Base-by-base conservation (phyloP, 1,140 invertebrate species). In the Lysiphlebus fabarum region DNA sequence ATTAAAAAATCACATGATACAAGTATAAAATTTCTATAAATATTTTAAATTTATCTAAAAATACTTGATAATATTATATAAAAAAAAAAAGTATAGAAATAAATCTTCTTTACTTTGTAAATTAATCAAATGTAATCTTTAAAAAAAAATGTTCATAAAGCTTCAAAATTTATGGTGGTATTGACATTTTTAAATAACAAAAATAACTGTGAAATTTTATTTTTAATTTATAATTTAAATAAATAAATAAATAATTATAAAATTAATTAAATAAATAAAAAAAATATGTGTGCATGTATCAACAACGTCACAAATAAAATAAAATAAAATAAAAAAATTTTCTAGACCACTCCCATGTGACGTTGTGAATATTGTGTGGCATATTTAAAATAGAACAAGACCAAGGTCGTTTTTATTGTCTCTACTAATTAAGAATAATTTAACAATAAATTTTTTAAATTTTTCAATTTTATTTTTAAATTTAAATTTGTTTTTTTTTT, bases 371-470 rank as follows among this genome's bases (percentile, higher is more conserved):
- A 62, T 55, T 53, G 54, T 57, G 17, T 26, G 17, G 17, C 17
- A 53, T 62, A 71, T 66, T 53, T 51, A 67, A 74, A 64, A 78
- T 76, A 77, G 75, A 75, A 73, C 67, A 68, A 62, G 69, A 70
- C 70, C 64, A 66, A 66, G 58, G 38, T 63, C 17, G 17, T 26
- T 26, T 26, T 26, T 26, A 26, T 26, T 2, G 17, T 26, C 17
- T 26, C 17, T 14, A 47, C n/a, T 14, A 47, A 7, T 47, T 8
- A 47, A 47, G 8, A 47, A 47, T 47, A 47, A 11, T 47, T 47
- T 47, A 11, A 47, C n/a, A 47, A 7, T 47, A 41, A 41, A 41
- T 41, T 26, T 14, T 47, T 47, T 5, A 5, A 38, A n/a, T 38
- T 38, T 12, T 8, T 4, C 8, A 0, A 12, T 43, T 26, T 5